phyloP scores from a whole-genome alignment of 2,113 vertebrate species.

The Psephotus haematonotus region DNA sequence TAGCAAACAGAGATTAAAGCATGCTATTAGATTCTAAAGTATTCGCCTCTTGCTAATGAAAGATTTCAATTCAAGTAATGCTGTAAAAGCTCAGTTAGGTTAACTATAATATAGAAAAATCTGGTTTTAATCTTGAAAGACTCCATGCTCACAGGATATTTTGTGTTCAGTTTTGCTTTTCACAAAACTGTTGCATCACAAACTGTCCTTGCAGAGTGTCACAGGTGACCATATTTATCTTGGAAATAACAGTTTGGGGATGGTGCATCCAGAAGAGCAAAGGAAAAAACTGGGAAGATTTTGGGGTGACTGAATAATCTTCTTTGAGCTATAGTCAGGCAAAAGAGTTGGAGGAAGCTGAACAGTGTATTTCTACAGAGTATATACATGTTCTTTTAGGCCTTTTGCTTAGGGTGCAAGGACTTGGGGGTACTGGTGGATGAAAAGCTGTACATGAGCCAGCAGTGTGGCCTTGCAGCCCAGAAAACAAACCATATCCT shows the following conservation, averaged over 20 bases:
- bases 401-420: not conserved
- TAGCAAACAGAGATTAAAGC: not conserved
- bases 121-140: not conserved
- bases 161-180: not conserved
- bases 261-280: not conserved
- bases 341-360: not conserved
- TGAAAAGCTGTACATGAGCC: fast-evolving
- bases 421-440: fast-evolving
- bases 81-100: not conserved
- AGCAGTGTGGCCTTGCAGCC: fast-evolving
- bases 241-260: not conserved
- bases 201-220: not conserved
- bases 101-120: not conserved
- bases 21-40: not conserved
- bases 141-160: not conserved
- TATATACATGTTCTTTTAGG: not conserved
- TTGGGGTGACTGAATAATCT: not conserved
- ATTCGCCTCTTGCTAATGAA: not conserved
- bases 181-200: not conserved
- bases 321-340: not conserved
- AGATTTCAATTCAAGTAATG: not conserved
- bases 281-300: not conserved
- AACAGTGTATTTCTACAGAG: fast-evolving
- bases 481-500: not conserved
- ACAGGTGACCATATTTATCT: not conserved